Evolutionary conservation across 92 coral and sea anemone species (phyloP).

Genomic region (Pocillopora grandis): DNA sequence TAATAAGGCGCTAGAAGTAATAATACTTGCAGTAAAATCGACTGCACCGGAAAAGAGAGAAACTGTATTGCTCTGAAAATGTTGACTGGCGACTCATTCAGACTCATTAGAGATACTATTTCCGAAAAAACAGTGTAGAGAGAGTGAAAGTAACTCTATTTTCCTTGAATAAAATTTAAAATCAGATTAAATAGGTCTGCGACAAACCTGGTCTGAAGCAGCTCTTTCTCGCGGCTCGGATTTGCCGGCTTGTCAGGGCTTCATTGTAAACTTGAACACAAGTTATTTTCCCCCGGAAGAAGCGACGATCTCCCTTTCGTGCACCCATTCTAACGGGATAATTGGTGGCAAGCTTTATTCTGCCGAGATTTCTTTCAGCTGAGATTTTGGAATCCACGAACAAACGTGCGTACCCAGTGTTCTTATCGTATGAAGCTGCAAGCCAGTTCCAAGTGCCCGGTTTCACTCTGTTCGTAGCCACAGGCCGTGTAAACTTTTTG

Average conservation of each 20-base stretch:
- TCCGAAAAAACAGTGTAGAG: no score
- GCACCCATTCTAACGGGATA: conserved; percentile 67
- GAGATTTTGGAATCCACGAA: conserved; percentile 42
- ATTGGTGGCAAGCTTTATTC: conserved; percentile 56
- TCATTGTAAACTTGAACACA: conserved; percentile 66
- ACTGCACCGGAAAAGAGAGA: no score
- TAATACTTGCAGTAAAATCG: no score
- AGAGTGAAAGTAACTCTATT: no score
- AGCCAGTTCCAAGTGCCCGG: conserved; percentile 63
- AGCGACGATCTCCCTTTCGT: conserved; percentile 53
- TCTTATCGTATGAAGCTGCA: conserved; percentile 48
- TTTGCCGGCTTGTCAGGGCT: conserved; percentile 46
- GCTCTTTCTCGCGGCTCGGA: conserved; percentile 52
- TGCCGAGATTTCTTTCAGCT: conserved; percentile 54
- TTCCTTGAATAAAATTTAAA: no score
- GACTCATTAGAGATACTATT: no score
- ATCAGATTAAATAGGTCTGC: no score
- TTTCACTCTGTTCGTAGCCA: conserved; percentile 47
- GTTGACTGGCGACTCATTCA: no score
- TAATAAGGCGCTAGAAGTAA: no score
- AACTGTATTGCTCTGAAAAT: no score
- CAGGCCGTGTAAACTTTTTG: conserved; percentile 35
- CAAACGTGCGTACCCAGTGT: conserved; percentile 57
- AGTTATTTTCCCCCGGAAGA: conserved; percentile 66
- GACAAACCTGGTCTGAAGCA: conserved; percentile 59